These are phyloP conservation scores for Bovichtus diacanthus DNA, from an alignment of 2,797 vertebrate species.

Conservation along the genomic window DNA sequence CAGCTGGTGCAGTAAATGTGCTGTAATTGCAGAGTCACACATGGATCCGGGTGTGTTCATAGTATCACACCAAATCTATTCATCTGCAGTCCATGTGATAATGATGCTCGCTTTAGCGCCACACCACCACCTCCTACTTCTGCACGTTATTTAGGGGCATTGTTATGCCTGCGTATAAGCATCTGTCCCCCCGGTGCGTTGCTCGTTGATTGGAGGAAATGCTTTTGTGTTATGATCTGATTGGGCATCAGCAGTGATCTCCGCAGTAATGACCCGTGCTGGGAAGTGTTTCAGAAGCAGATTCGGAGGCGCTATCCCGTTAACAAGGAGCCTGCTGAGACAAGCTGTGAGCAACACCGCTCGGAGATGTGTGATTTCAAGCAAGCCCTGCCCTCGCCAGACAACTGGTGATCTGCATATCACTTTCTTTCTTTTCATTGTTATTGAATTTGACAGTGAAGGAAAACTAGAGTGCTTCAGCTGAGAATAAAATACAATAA, in stretches of 20 bases:
- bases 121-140: slow-evolving; percentile 18
- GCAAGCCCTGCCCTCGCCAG: slow-evolving; percentile 57
- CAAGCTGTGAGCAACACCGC: slow-evolving; percentile 65
- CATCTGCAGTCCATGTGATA: slow-evolving; percentile 76
- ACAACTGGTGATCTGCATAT: slow-evolving; percentile 63
- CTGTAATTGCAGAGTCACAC: slow-evolving; percentile 79
- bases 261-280: slow-evolving; percentile 65
- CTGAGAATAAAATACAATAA: background rate
- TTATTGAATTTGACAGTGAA: slow-evolving; percentile 46
- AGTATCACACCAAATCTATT: slow-evolving; percentile 73
- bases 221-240: slow-evolving; percentile 51
- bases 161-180: slow-evolving; percentile 30
- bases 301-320: slow-evolving; percentile 79
- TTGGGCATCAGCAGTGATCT: slow-evolving; percentile 50
- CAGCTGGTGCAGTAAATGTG: slow-evolving; percentile 79
- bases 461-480: slow-evolving; percentile 13
- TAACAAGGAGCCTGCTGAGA: slow-evolving; percentile 81
- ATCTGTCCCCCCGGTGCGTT: slow-evolving; percentile 25
- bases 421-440: slow-evolving; percentile 39
- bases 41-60: slow-evolving; percentile 66
- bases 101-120: slow-evolving; percentile 53
- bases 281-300: slow-evolving; percentile 79
- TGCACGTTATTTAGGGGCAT: slow-evolving; percentile 52
- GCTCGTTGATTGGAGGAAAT: slow-evolving; percentile 55
- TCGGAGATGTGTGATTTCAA: slow-evolving; percentile 70